Conservation (phyloP, 2,113 vertebrate genomes). For the Crocuta crocuta region DNA sequence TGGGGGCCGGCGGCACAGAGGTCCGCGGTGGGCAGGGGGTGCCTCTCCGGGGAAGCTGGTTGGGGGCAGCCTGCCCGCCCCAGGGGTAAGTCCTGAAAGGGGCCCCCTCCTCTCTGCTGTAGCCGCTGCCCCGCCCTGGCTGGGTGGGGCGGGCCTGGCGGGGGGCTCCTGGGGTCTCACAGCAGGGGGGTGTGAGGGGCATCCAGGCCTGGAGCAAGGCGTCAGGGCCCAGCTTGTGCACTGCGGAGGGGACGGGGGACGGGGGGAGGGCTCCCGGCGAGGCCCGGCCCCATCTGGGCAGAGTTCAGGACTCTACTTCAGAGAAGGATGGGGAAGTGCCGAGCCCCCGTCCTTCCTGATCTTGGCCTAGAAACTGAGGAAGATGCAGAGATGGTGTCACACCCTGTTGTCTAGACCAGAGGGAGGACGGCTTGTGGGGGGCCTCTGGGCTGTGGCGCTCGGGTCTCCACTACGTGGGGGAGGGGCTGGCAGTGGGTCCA, state of each 20-base stretch:
- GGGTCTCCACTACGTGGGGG: accelerated
- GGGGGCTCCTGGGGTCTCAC: background rate
- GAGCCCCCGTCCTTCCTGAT: background rate
- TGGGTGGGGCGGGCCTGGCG: background rate
- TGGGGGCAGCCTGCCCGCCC: accelerated
- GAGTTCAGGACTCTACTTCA: background rate
- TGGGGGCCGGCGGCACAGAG: background rate
- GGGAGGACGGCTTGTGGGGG: background rate
- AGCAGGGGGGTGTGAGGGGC: background rate
- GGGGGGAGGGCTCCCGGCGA: background rate
- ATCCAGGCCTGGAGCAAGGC: background rate
- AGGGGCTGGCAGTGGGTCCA: no score
- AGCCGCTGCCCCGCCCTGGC: no score
- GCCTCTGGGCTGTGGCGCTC: no score
- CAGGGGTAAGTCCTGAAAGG: background rate
- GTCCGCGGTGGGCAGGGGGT: accelerated
- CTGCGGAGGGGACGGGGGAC: no score
- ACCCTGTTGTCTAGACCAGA: background rate
- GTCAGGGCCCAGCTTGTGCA: background rate
- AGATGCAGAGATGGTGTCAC: background rate
- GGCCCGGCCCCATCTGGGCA: background rate
- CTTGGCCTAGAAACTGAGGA: background rate
- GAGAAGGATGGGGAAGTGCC: background rate
- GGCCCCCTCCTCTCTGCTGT: no score
- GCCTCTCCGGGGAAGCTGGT: background rate